Conservation (phyloP, 2,888 invertebrate species). For the Micropterix aruncella region DNA sequence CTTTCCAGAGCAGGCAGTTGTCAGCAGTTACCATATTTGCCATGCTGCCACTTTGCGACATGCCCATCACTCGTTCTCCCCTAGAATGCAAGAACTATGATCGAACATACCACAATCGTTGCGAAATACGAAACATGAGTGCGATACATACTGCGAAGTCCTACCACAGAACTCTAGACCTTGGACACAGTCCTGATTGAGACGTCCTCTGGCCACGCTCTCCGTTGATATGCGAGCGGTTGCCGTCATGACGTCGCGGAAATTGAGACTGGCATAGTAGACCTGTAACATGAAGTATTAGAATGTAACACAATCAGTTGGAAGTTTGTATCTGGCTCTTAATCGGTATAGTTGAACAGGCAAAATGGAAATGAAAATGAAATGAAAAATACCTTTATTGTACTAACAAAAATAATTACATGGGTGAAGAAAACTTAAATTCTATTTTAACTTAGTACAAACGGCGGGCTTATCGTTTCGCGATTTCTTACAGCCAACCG, state of each 20-base stretch:
- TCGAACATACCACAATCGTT: background rate
- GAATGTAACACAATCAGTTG: too few species aligned
- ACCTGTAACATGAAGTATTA: conserved; percentile 41
- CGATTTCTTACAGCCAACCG: too few species aligned
- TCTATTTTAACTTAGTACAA: too few species aligned
- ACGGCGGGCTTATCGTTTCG: too few species aligned
- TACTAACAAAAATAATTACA: too few species aligned
- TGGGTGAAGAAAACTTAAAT: too few species aligned
- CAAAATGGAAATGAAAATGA: too few species aligned
- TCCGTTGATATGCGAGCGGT: conserved; percentile 81
- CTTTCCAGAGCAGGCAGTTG: conserved; percentile 42
- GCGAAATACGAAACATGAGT: background rate
- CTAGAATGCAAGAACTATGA: too few species aligned
- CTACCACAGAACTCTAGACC: conserved; percentile 58
- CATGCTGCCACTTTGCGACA: conserved; percentile 41
- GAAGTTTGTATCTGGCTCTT: conserved; percentile 2
- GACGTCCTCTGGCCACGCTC: conserved; percentile 52
- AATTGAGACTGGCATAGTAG: conserved; percentile 74
- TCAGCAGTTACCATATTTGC: conserved; percentile 46
- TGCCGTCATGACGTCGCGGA: conserved; percentile 90
- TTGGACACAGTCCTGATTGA: conserved; percentile 48
- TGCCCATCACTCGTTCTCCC: conserved; percentile 51
- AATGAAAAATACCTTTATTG: too few species aligned
- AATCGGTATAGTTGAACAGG: background rate
- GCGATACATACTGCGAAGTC: conserved; percentile 25